Base-by-base conservation (phyloP, 2,113 vertebrate genomes). In the Heteronetta atricapilla region DNA sequence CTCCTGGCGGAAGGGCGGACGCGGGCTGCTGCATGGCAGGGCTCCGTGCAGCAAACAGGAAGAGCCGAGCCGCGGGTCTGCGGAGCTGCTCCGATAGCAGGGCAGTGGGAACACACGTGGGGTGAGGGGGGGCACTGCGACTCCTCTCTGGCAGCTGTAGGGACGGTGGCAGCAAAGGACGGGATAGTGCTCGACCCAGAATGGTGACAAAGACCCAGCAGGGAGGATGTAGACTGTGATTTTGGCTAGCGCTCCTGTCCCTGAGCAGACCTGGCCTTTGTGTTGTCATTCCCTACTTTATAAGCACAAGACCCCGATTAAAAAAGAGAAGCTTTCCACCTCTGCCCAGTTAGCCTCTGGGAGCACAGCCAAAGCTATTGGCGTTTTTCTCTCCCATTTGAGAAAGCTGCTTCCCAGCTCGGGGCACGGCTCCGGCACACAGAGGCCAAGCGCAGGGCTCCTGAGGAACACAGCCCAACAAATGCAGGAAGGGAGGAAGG, bases 21-120 rank as follows among this genome's bases (percentile, higher is more conserved):
- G 4, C 3, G 0, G 52, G 88, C 55, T 1, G 4, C 8, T 0
- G 9, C 72, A 72, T 1, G 1, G 23, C 10, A 14, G 74, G n/a
- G 21, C 59, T 55, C 38, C 42, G 42, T 0, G 2, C 46, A 29
- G 58, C 62, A 55, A 83, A 33, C 55, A 86, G 76, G 44, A 86
- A 78, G 42, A 94, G 31, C 0, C 0, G 56, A 95, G 64, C 73
- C 13, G 0, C 0, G 0, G 29, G 44, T 34, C 48, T 86, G 62
- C 79, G 13, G 22, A 56, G 7, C 29, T 25, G 19, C 38, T 2
- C 17, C 8, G 56, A 5, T 25, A 63, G 14, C 55, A 28, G 44
- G n/a, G n/a, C n/a, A 59, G 50, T 7, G 70, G 75, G 38, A 82
- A 68, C 63, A 50, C n/a, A 22, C 44, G 7, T 19, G 3, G 18